phyloP scores from a whole-genome alignment of 1,140 invertebrate genomes.

The Neodiprion lecontei region DNA sequence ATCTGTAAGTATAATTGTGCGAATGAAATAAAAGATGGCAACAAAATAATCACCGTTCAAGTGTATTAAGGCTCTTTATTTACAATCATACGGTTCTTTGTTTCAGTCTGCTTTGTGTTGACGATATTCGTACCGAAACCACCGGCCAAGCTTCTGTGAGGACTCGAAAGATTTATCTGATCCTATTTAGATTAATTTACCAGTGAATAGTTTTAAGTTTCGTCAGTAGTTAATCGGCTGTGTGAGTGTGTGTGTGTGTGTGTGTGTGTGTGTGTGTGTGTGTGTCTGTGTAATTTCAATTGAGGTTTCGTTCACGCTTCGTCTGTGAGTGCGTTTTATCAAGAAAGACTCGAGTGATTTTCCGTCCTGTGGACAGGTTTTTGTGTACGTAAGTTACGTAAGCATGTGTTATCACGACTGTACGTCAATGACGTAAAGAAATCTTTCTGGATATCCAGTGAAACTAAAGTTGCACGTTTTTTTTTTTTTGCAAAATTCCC shows the following conservation, averaged over 20 bases:
- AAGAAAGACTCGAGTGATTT: no score
- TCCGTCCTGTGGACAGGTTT: no score
- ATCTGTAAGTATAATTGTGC: neutral
- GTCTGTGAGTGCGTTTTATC: neutral
- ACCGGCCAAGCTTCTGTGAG: neutral
- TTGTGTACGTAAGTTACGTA: no score
- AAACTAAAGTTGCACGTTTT: no score
- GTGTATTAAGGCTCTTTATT: neutral
- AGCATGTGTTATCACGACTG: no score
- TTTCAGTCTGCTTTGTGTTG: conserved; percentile 44
- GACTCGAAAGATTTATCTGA: neutral
- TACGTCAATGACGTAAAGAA: no score
- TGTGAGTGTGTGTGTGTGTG: no score
- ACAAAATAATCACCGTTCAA: conserved; percentile 5
- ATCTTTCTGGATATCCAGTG: no score
- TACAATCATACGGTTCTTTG: neutral
- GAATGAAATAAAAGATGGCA: neutral
- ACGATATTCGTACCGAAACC: conserved; percentile 40
- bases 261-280: no score
- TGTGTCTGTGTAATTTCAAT: neutral
- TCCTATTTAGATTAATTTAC: neutral
- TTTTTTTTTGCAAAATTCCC: no score
- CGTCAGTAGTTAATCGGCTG: neutral
- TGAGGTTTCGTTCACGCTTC: neutral
- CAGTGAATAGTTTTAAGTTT: neutral